These are phyloP conservation scores for Anastatus disparis DNA, from an alignment of 1,140 invertebrate genomes.

Conservation along the genomic window DNA sequence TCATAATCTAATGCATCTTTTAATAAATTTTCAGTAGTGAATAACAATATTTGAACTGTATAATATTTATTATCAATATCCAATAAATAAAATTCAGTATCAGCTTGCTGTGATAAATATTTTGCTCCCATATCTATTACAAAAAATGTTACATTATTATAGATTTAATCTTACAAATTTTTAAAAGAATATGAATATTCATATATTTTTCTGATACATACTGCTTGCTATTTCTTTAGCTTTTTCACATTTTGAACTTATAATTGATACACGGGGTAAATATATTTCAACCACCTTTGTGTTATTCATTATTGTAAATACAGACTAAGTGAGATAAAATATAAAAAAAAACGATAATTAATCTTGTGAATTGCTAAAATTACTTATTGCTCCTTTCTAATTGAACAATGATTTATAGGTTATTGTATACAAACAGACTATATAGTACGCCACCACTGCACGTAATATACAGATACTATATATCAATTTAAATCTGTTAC, in stretches of 20 bases:
- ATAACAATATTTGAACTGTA: conserved; percentile 69
- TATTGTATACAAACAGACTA: conserved; percentile 35
- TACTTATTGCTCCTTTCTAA: too few relatives aligned
- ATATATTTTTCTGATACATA: conserved; percentile 46
- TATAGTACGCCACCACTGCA: too few relatives aligned
- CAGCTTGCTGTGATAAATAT: conserved; percentile 55
- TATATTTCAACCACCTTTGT: conserved; percentile 45
- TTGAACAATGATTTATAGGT: conserved; percentile 32
- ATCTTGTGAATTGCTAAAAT: too few relatives aligned
- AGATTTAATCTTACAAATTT: not conserved
- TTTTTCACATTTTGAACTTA: conserved; percentile 52
- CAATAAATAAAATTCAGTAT: conserved; percentile 69
- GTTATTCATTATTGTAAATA: conserved; percentile 11
- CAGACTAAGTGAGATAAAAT: too few relatives aligned
- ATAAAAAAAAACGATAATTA: too few relatives aligned
- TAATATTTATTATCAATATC: conserved; percentile 78
- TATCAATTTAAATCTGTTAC: too few relatives aligned
- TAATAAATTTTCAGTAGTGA: conserved; percentile 63
- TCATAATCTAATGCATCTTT: conserved; percentile 66
- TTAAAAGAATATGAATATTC: conserved; percentile 15
- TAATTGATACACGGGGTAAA: conserved; percentile 56
- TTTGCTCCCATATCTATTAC: conserved; percentile 62
- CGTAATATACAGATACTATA: too few relatives aligned
- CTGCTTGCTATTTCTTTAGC: conserved; percentile 58
- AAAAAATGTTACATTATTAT: conserved; percentile 54